Base-by-base conservation (phyloP, 2,888 invertebrate genomes). In the Oxytorus armatus region DNA sequence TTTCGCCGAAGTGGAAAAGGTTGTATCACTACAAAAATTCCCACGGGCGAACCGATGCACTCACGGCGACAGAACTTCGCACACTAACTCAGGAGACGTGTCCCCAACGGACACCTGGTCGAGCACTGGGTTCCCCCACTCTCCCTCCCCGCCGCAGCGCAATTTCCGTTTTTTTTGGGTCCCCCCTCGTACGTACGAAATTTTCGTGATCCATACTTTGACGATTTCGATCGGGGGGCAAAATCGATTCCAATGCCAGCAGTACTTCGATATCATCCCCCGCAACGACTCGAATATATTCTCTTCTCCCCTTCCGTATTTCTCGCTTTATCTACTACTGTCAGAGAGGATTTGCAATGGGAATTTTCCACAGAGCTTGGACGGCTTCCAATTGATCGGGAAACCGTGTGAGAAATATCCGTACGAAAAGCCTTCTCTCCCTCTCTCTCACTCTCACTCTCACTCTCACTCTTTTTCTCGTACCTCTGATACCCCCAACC, bases 281-380 rank as follows among this genome's bases (percentile, higher is more conserved):
- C n/a, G 18, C n/a, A 36, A 66, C 29, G 16, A 66, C 42, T 72
- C 72, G 59, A n/a, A 36, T 65, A 70, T 72, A 65, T 36, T 21
- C 42, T 18, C 59, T 33, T 47, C 23, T 14, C 25, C 51, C 23
- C 59, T 44, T 25, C 42, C 39, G 55, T 55, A 57, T 78, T 44
- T 44, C 66, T 55, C 68, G 61, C 73, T 78, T 78, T 61, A 78
- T 78, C 66, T 66, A 61, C 68, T 73, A 36, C 73, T 68, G 73
- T 68, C 61, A 44, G 59, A 25, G 68, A 61, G 68, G 55, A 73
- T 78, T 78, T 78, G 61, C 78, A 63, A 68, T 68, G 73, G 61
- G 61, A 68, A 63, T 63, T 78, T 78, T 63, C 61, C 44, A 14
- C 73, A 25, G 68, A 39, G 44, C 59, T 68, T 59, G 73, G 61